These are phyloP conservation scores for Scaptomyza pallida DNA, from an alignment of 1,140 invertebrate genomes.

Conservation along the genomic window DNA sequence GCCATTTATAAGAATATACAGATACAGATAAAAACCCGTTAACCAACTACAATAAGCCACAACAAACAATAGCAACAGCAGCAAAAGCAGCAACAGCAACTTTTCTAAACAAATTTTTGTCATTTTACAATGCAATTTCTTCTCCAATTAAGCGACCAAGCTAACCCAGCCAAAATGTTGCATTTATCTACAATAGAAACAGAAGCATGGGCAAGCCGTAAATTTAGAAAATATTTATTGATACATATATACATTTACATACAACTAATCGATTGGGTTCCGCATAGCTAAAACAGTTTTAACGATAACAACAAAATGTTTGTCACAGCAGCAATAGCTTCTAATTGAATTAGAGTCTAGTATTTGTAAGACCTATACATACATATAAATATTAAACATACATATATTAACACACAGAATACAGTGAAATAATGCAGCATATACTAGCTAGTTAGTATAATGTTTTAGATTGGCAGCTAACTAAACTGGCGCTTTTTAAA, in stretches of 20 bases:
- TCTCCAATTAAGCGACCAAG: constrained; percentile 56
- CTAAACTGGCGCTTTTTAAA: constrained; percentile 63
- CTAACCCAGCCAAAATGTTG: constrained; percentile 74
- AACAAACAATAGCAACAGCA: constrained; percentile 36
- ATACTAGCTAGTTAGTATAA: constrained; percentile 33
- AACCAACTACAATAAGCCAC: constrained; percentile 28
- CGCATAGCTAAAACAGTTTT: constrained; percentile 55
- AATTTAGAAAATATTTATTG: constrained; percentile 76
- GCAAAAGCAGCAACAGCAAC: constrained; percentile 5
- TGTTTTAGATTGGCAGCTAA: constrained; percentile 19
- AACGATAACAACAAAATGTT: constrained; percentile 29
- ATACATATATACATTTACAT: constrained; percentile 59
- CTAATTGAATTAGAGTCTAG: constrained; percentile 76
- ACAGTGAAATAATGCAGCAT: constrained; percentile 24
- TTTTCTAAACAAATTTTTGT: constrained; percentile 33
- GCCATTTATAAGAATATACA: constrained; percentile 25
- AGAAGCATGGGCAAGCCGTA: constrained; percentile 48
- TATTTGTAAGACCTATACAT: constrained; percentile 34
- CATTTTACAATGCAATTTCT: constrained; percentile 10
- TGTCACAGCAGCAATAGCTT: constrained; percentile 43
- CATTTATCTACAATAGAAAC: constrained; percentile 75
- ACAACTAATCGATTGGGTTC: constrained; percentile 49
- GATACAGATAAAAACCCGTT: too few species aligned
- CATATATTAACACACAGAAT: constrained; percentile 10
- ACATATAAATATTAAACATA: constrained; percentile 20